Percentiles rank a stretch among this genome's conserved stretches.
These are phyloP conservation scores for Mnemiopsis leidyi DNA, from an alignment of 37 sponge, comb jelly and placozoan species.

Conservation along the genomic window DNA sequence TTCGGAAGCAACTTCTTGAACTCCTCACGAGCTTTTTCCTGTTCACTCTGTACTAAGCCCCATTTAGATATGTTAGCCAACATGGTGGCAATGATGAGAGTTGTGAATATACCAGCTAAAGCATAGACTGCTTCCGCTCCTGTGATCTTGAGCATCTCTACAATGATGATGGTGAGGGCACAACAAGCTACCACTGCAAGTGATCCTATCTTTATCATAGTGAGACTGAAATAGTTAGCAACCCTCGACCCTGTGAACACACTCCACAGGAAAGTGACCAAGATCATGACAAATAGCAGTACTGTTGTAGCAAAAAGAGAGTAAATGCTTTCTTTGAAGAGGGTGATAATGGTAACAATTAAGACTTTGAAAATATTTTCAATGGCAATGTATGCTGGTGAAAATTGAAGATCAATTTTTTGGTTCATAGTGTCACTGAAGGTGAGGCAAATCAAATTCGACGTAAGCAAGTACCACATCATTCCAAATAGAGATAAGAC, in stretches of 20 bases:
- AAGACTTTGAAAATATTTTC: not conserved
- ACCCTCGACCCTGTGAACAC: not conserved
- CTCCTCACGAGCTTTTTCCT: not conserved
- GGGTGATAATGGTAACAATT: not conserved
- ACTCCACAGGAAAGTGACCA: not conserved
- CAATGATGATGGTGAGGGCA: not conserved
- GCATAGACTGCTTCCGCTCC: not conserved
- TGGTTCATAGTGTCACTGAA: not conserved
- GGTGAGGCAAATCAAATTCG: not conserved
- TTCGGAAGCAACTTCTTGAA: not conserved
- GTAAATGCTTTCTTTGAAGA: not conserved
- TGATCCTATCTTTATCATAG: not conserved
- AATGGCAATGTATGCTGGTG: not conserved
- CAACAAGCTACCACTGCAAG: not conserved
- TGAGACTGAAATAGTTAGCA: not conserved
- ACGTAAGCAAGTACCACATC: not conserved
- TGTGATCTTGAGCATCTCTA: not conserved
- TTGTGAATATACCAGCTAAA: not conserved
- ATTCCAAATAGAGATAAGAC: not conserved
- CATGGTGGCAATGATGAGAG: not conserved
- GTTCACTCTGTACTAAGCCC: not conserved
- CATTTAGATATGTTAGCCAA: not conserved
- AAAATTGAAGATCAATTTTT: not conserved
- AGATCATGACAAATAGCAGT: not conserved
- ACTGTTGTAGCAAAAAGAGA: not conserved